A percentile compares a stretch with the other conserved stretches of the same genome.
phyloP scores from a whole-genome alignment of 2,797 vertebrate species.

The Acrossocheilus fasciatus region DNA sequence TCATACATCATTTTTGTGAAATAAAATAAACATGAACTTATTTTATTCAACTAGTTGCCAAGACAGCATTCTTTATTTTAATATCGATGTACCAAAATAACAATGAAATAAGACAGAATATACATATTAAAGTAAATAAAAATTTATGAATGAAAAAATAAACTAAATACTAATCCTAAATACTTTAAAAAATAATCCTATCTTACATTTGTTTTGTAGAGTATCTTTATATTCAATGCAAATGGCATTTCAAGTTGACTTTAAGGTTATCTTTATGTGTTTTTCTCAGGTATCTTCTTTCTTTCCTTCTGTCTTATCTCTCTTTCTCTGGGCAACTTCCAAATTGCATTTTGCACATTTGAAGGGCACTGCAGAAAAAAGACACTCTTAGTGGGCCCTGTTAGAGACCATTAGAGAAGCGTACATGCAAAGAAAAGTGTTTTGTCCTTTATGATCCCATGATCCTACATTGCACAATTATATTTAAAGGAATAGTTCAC shows the following conservation, averaged over 20 bases:
- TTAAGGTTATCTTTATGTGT: background rate
- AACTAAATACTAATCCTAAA: background rate
- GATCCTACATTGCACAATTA: background rate
- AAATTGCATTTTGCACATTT: background rate
- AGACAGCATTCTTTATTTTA: background rate
- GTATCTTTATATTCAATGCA: background rate
- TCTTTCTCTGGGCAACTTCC: slow-evolving; percentile 4
- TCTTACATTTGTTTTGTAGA: background rate
- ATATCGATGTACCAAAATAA: background rate
- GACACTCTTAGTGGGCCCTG: background rate
- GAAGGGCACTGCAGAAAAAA: background rate
- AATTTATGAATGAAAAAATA: background rate
- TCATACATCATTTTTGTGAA: background rate
- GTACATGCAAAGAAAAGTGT: background rate
- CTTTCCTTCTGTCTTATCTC: background rate
- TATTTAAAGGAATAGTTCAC: background rate
- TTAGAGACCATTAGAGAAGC: background rate
- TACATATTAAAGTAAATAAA: background rate
- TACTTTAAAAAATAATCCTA: background rate
- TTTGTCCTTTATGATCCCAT: background rate
- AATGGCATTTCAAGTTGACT: background rate
- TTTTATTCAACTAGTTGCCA: background rate
- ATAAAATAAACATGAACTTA: background rate
- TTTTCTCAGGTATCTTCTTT: background rate
- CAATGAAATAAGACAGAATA: background rate